These are phyloP conservation scores for Anguilla obscura DNA, from an alignment of 2,797 vertebrate species.

Conservation along the genomic window DNA sequence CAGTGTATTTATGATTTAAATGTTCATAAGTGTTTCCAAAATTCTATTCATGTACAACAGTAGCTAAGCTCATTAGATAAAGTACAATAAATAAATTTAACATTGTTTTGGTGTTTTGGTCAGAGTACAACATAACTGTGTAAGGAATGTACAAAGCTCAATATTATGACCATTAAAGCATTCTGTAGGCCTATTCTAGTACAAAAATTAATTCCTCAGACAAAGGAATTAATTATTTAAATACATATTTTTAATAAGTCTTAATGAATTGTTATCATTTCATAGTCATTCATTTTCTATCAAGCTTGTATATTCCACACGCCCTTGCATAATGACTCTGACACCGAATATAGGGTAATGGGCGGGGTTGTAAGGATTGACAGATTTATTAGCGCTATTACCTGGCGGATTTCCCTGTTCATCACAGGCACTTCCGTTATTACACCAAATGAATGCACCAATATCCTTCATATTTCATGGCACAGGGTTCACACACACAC, in stretches of 20 bases:
- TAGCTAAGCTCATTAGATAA: slow-evolving; percentile 13
- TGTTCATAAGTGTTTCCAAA: not conserved
- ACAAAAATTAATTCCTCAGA: not conserved
- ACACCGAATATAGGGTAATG: not conserved
- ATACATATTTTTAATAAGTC: no score
- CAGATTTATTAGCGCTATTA: not conserved
- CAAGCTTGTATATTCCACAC: not conserved
- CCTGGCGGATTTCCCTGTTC: not conserved
- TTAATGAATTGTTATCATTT: not conserved
- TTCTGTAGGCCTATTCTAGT: not conserved
- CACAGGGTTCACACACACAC: not conserved
- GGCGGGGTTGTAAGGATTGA: not conserved
- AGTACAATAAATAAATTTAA: not conserved
- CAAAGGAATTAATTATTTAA: not conserved
- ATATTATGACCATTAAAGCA: not conserved
- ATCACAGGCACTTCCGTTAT: not conserved
- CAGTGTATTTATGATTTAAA: slow-evolving; percentile 13
- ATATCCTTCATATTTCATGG: not conserved
- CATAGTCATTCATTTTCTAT: not conserved
- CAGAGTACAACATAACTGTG: not conserved
- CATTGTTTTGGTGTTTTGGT: slow-evolving; percentile 4
- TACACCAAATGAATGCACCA: not conserved
- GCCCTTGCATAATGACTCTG: not conserved
- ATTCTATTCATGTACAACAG: not conserved
- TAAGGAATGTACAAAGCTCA: not conserved